phyloP scores from a whole-genome alignment of 2,888 invertebrate species.

The Oscheius sp. region DNA sequence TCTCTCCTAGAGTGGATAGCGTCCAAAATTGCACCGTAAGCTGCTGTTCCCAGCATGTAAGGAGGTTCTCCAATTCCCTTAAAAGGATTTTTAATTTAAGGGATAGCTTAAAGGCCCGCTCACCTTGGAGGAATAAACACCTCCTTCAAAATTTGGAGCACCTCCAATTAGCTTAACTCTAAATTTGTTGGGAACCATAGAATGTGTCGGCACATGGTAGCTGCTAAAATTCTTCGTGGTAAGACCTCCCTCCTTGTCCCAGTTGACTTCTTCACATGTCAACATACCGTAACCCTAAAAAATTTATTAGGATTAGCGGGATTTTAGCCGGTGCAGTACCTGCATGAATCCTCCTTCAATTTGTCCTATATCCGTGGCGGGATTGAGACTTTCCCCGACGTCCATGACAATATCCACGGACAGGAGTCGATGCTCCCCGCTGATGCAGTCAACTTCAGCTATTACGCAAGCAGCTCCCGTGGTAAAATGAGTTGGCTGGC shows the following conservation, averaged over 20 bases:
- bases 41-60: constrained; percentile 77
- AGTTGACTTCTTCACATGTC: constrained; percentile 87
- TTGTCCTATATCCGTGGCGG: constrained; percentile 95
- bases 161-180: constrained; percentile 90
- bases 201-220: constrained; percentile 91
- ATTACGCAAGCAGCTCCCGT: constrained; percentile 87
- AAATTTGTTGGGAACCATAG: constrained; percentile 89
- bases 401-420: constrained; percentile 95
- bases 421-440: constrained; percentile 89
- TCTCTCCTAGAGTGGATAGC: constrained; percentile 78
- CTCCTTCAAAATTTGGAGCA: constrained; percentile 84
- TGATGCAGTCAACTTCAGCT: constrained; percentile 91
- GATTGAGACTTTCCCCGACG: constrained; percentile 91
- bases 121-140: constrained; percentile 92
- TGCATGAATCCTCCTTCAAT: constrained; percentile 94
- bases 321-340: no score
- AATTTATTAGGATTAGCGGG: background rate
- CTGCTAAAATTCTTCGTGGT: constrained; percentile 74
- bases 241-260: constrained; percentile 83
- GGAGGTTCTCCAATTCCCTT: constrained; percentile 65
- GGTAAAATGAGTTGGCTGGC: constrained; percentile 80
- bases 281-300: constrained; percentile 86
- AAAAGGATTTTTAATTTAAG: constrained; percentile 17
- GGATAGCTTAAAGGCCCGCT: background rate
- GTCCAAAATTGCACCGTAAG: constrained; percentile 86